Base-by-base conservation (phyloP, 2,797 vertebrate species). In the Anguilla pacifica region DNA sequence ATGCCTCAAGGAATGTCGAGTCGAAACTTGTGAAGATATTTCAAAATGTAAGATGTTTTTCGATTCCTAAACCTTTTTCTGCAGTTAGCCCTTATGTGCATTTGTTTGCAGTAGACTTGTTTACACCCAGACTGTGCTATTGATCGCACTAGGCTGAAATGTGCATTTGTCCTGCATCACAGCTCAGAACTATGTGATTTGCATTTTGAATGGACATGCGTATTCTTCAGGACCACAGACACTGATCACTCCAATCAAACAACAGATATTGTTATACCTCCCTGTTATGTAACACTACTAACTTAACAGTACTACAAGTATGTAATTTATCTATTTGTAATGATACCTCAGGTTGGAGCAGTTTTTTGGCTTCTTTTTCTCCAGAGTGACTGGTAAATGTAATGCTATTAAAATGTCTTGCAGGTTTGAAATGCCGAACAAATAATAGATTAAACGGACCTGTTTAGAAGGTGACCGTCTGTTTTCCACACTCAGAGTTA, bases 291-390 rank as follows among this genome's bases (percentile, higher is more conserved):
- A 51, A 51, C 79, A 82, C 79, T 82, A 49, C 43, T 46, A 43
- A 79, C 39, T n/a, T 82, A 43, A 79, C 35, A 79, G 15, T 49
- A 9, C 46, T 82, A 51, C 79, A 49, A 31, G 9, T 13, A 72
- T 46, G 39, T 81, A 17, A 49, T 43, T 81, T 49, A 4, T 35
- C 11, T 0, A n/a, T 82, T 10, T 51, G 46, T 51, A 22, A 49
- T 51, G 46, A 82, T 82, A 82, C 79, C 79, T 82, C 79, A 82
- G 79, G 79, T 82, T 51, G 79, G 79, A 49, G 46, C 79, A 82
- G 79, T 9, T n/a, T 22, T 22, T 82, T 35, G 3, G 72, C 39
- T 22, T 31, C 28, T 13, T 13, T 82, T 82, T 82, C 79, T 82
- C 43, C 22, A 9, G 43, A 25, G 19, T 82, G 10, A 51, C 19